These are phyloP conservation scores for Diploscapter pachys DNA, from an alignment of 1,140 invertebrate species.

Conservation along the genomic window DNA sequence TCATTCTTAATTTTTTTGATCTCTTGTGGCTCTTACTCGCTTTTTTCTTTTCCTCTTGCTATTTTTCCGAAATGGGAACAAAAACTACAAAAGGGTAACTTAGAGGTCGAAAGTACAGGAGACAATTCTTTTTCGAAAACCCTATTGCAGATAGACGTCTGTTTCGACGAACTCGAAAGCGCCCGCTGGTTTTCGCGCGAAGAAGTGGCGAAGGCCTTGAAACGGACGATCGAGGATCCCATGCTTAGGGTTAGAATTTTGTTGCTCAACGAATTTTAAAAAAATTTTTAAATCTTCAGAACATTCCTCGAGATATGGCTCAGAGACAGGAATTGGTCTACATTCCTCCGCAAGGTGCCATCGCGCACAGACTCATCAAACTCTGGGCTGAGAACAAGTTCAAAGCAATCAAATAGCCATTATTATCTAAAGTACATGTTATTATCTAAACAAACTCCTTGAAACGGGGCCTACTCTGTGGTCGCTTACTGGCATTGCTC, in stretches of 20 bases:
- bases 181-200: constrained; percentile 65
- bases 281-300: constrained; percentile 54
- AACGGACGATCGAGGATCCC: constrained; percentile 56
- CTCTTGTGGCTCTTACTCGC: neutral
- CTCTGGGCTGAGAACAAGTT: constrained; percentile 53
- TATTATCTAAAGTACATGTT: no score
- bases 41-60: constrained; percentile 29
- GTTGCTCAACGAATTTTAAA: constrained; percentile 10
- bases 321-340: constrained; percentile 60
- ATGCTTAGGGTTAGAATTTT: constrained; percentile 25
- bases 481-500: no score
- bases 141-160: constrained; percentile 61
- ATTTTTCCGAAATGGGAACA: neutral
- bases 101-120: constrained; percentile 15
- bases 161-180: constrained; percentile 65
- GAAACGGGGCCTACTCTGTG: no score
- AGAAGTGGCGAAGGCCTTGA: constrained; percentile 60
- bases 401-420: no score
- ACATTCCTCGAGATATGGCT: constrained; percentile 26
- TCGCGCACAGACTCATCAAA: constrained; percentile 65
- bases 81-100: no score
- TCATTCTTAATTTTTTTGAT: no score
- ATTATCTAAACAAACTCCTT: no score
- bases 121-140: neutral
- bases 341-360: constrained; percentile 64